Conservation (phyloP, 2,113 vertebrate genomes). For the Prinia subflava region DNA sequence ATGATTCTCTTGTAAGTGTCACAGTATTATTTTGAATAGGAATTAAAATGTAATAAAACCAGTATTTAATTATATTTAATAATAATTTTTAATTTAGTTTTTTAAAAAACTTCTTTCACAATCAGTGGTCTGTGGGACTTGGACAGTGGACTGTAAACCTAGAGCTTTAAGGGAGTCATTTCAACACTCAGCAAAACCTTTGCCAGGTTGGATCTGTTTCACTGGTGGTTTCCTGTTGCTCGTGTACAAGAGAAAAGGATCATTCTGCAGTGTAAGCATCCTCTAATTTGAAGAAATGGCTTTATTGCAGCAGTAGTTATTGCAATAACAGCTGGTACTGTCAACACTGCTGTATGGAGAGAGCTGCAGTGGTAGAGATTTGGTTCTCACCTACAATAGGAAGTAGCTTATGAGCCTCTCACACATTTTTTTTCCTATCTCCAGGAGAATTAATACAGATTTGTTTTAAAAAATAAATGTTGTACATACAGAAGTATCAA, state of each 20-base stretch:
- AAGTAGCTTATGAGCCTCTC: background rate
- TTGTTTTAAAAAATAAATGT: background rate
- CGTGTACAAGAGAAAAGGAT: background rate
- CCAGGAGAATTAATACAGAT: background rate
- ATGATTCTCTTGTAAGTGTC: background rate
- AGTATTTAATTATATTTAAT: background rate
- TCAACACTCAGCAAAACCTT: background rate
- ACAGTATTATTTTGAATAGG: background rate
- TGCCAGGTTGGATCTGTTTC: background rate
- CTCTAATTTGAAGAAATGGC: slow-evolving; percentile 26
- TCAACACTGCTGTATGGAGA: background rate
- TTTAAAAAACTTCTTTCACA: background rate
- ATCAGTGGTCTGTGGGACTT: background rate
- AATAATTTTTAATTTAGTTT: background rate
- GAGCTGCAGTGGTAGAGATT: background rate
- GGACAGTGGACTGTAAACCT: background rate
- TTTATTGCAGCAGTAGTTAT: slow-evolving; percentile 20
- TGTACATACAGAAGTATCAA: background rate
- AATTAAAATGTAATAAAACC: background rate
- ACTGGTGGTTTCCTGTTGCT: background rate
- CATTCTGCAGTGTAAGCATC: slow-evolving; percentile 5
- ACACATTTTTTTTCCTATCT: background rate
- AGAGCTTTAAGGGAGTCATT: background rate
- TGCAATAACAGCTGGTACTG: slow-evolving; percentile 43
- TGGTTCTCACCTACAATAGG: background rate